Evolutionary conservation across 2,113 vertebrate genomes (phyloP).

Genomic region (Otocyon megalotis): DNA sequence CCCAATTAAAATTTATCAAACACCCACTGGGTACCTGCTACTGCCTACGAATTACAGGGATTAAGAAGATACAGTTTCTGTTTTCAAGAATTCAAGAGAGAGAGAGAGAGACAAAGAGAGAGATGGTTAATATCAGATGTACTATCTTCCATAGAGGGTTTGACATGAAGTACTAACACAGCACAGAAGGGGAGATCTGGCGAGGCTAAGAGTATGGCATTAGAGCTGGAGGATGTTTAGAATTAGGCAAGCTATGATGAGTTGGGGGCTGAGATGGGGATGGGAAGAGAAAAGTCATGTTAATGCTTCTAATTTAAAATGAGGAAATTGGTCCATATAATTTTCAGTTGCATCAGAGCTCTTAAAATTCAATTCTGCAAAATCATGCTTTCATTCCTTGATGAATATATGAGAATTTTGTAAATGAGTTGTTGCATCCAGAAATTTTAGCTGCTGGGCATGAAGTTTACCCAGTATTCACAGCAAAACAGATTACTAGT

Average conservation of each 20-base stretch:
- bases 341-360: conserved; percentile 66
- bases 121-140: background rate
- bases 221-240: background rate
- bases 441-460: conserved; percentile 76
- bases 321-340: conserved; percentile 66
- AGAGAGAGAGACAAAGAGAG: no score
- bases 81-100: background rate
- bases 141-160: background rate
- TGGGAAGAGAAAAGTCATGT: conserved; percentile 46
- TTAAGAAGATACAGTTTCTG: background rate
- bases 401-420: conserved; percentile 75
- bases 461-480: conserved; percentile 79
- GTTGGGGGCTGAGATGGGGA: background rate
- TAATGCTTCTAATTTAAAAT: conserved; percentile 69
- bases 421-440: conserved; percentile 75
- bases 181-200: background rate
- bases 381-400: conserved; percentile 62
- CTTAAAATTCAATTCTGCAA: conserved; percentile 71
- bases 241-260: conserved; percentile 1
- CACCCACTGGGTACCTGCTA: background rate
- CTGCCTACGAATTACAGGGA: background rate
- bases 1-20: background rate
- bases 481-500: conserved; percentile 85
- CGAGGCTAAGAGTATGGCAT: background rate
- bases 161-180: conserved; percentile 28